phyloP scores from a whole-genome alignment of 2,797 vertebrate genomes.

The Leptatherina wallacei region DNA sequence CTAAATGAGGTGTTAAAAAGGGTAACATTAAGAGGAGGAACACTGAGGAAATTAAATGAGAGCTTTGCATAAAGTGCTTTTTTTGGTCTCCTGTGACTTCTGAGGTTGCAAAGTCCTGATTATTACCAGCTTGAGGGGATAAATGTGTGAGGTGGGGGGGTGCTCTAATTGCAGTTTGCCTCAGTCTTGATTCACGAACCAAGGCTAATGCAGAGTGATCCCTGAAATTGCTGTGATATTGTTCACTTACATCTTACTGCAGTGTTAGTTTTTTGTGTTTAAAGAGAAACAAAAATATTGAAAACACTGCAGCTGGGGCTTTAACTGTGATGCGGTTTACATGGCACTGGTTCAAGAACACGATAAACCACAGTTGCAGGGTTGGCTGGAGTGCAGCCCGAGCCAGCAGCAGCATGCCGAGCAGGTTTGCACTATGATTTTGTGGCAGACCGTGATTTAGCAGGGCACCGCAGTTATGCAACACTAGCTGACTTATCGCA shows the following conservation, averaged over 20 bases:
- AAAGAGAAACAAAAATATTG: slow-evolving; percentile 7
- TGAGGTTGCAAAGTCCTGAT: slow-evolving; percentile 45
- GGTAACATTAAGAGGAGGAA: slow-evolving; percentile 3
- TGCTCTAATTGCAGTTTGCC: not conserved
- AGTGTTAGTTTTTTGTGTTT: not conserved
- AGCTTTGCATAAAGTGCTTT: slow-evolving; percentile 18
- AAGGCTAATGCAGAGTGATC: slow-evolving; percentile 38
- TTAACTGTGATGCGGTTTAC: slow-evolving; percentile 31
- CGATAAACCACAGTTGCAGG: slow-evolving; percentile 40
- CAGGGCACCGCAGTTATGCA: slow-evolving; percentile 64
- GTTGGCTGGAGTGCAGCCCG: slow-evolving; percentile 28
- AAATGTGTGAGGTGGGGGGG: not conserved
- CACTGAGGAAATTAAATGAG: slow-evolving; percentile 21
- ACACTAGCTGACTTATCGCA: slow-evolving; percentile 69
- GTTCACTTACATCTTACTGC: slow-evolving; percentile 19
- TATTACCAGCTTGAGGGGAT: slow-evolving; percentile 15
- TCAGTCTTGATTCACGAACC: slow-evolving; percentile 20
- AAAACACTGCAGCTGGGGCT: slow-evolving; percentile 19
- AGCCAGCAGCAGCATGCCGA: slow-evolving; percentile 41
- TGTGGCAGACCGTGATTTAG: slow-evolving; percentile 60
- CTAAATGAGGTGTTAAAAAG: slow-evolving; percentile 1
- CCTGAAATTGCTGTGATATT: slow-evolving; percentile 1
- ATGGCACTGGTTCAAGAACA: slow-evolving; percentile 18
- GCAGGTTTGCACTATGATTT: slow-evolving; percentile 55
- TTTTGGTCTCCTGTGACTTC: not conserved